Percentiles rank a stretch among this genome's conserved stretches.
These are phyloP conservation scores for Hiodon tergisus DNA, from an alignment of 2,113 vertebrate species.

Conservation along the genomic window DNA sequence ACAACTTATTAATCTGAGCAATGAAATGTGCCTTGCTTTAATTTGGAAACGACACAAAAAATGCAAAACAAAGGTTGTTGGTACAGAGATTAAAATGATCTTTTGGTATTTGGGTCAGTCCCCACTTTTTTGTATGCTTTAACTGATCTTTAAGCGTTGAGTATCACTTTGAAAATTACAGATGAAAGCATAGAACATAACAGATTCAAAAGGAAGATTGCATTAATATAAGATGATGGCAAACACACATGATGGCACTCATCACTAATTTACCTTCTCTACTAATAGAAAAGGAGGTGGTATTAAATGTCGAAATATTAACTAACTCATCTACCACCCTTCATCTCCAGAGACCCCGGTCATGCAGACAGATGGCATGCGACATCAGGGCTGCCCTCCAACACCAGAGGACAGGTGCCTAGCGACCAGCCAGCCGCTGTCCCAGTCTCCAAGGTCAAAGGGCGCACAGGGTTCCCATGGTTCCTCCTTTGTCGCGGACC, in stretches of 20 bases:
- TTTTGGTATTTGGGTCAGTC: constrained; percentile 17
- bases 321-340: constrained; percentile 6
- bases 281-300: neutral
- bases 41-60: neutral
- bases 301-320: neutral
- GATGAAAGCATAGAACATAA: too few relatives aligned
- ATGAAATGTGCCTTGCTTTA: neutral
- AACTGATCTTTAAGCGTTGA: too few relatives aligned
- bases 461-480: constrained; percentile 76
- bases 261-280: neutral
- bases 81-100: neutral
- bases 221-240: too few relatives aligned
- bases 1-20: too few relatives aligned
- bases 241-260: neutral
- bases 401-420: constrained; percentile 68
- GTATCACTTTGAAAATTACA: too few relatives aligned
- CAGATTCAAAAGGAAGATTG: too few relatives aligned
- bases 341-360: neutral
- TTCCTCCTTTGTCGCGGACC: constrained; percentile 65
- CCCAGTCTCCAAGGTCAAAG: constrained; percentile 63
- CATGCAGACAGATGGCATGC: constrained; percentile 52
- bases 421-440: constrained; percentile 44
- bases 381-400: constrained; percentile 53
- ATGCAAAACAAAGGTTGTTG: neutral
- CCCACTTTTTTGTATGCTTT: neutral